Base-by-base conservation (phyloP, 2,797 vertebrate genomes). In the Sphenodon punctatus region DNA sequence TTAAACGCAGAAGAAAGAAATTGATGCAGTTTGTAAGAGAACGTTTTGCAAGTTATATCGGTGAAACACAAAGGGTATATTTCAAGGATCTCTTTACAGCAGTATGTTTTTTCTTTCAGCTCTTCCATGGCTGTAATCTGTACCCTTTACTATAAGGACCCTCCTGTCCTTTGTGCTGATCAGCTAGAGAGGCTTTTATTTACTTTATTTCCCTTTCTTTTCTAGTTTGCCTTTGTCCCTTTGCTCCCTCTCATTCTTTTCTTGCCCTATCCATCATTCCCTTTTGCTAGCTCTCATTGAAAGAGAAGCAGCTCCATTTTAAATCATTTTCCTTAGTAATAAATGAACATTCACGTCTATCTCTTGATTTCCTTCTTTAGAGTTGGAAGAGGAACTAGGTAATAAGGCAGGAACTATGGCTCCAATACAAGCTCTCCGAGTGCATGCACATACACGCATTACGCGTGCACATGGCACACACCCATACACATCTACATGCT, bases 221-320 rank as follows among this genome's bases (percentile, higher is more conserved):
- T 67, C 20, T 66, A 67, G n/a, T n/a, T n/a, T n/a, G n/a, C n/a
- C n/a, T n/a, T n/a, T n/a, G n/a, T n/a, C n/a, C 14, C 8, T 68
- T 42, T 75, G 5, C 27, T 0, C 1, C 25, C 6, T 45, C 20
- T 1, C 56, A 17, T 39, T 5, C 53, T 58, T 67, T 36, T 82
- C 32, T 65, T 0, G 0, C 2, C 25, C 78, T 2, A 13, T 5
- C 23, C 15, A 22, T 2, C 25, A 13, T 36, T 10, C 7, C 34
- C 14, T 8, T 56, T 55, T 77, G 75, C 65, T 67, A 7, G 1
- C 16, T 78, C 49, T 70, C 0, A 0, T 4, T 32, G 7, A 58
- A 5, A 3, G 7, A 3, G 60, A 20, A 17, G 2, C 3, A 59
- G 6, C 49, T 16, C 85, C 20, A 4, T 27, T 69, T 8, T 27